Percentiles rank a stretch among this genome's conserved stretches.
Evolutionary conservation across 2,888 invertebrate species (phyloP).

Genomic region (Drosophila parthenogenetica): DNA sequence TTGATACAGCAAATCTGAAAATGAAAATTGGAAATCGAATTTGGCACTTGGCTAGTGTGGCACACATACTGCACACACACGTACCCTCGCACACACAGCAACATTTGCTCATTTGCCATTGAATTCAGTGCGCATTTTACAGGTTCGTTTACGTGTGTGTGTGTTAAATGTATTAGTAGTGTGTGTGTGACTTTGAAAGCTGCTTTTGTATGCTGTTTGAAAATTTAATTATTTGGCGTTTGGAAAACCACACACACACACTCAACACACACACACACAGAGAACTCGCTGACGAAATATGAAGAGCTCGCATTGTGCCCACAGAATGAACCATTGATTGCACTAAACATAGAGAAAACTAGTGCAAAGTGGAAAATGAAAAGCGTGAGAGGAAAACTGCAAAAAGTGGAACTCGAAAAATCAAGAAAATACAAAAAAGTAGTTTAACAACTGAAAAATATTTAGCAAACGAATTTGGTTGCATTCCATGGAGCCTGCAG

Average conservation of each 20-base stretch:
- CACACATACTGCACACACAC: conserved; percentile 12
- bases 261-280: conserved; percentile 8
- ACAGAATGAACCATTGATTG: conserved; percentile 38
- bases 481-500: conserved; percentile 5
- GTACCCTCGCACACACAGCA: conserved; percentile 18
- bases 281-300: conserved; percentile 30
- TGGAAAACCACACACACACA: conserved; percentile 32
- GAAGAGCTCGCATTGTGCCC: conserved; percentile 31
- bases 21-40: conserved; percentile 74
- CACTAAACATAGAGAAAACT: not conserved
- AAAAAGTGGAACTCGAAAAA: not conserved
- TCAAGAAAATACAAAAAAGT: not conserved
- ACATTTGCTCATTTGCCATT: conserved; percentile 68
- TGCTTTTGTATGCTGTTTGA: conserved; percentile 65
- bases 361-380: not conserved
- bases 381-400: not conserved
- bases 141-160: conserved; percentile 29
- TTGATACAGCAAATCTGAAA: conserved; percentile 55
- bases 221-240: conserved; percentile 75
- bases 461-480: not conserved
- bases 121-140: conserved; percentile 42
- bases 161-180: not conserved
- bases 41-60: conserved; percentile 28
- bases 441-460: conserved; percentile 21
- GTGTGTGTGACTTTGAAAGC: conserved; percentile 62